Percentiles rank a stretch among this genome's conserved stretches.
phyloP scores from a whole-genome alignment of 92 coral and sea anemone species.

The Actinernus sp. region DNA sequence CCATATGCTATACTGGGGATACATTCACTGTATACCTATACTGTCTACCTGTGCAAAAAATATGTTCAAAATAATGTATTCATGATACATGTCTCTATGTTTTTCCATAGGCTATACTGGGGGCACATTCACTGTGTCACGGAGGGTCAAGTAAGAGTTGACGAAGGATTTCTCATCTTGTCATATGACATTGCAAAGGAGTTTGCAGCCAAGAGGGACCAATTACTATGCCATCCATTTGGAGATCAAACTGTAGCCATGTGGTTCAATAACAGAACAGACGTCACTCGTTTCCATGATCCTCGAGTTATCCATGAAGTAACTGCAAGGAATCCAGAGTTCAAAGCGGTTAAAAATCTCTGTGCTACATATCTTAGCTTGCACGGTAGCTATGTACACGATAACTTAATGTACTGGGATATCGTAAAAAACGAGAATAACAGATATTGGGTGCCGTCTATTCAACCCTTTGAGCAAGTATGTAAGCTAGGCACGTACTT shows the following conservation, averaged over 20 bases:
- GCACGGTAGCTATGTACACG: constrained; percentile 92
- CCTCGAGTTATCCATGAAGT: constrained; percentile 83
- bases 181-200: constrained; percentile 77
- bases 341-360: constrained; percentile 56
- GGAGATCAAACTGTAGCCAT: constrained; percentile 95
- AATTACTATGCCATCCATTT: constrained; percentile 90
- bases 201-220: constrained; percentile 60
- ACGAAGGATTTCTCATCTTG: constrained; percentile 90
- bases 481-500: constrained; percentile 76
- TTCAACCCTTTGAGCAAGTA: constrained; percentile 71
- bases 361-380: constrained; percentile 79
- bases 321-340: constrained; percentile 74
- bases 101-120: constrained; percentile 92
- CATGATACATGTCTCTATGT: too few species aligned
- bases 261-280: constrained; percentile 89
- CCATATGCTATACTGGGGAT: too few species aligned
- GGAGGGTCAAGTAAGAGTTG: constrained; percentile 91
- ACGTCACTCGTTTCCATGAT: constrained; percentile 88
- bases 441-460: constrained; percentile 80
- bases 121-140: constrained; percentile 88
- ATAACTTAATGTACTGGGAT: constrained; percentile 82
- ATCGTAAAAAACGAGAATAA: constrained; percentile 44
- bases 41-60: too few species aligned
- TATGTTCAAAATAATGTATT: too few species aligned
- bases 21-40: too few species aligned